These are phyloP conservation scores for Trachelus troglodyta DNA, from an alignment of 2,888 invertebrate genomes.

Conservation along the genomic window DNA sequence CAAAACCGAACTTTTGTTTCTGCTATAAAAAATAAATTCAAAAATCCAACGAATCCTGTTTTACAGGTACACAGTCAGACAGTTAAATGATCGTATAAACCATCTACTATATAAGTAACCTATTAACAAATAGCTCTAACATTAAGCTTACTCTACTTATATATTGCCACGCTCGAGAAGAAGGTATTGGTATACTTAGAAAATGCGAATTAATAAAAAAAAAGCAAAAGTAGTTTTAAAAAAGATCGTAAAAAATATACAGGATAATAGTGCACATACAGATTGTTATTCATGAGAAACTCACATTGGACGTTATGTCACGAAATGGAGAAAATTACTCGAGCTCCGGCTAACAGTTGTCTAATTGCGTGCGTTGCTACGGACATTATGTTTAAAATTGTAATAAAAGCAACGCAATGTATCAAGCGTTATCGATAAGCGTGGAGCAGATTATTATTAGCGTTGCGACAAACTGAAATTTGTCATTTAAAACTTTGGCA, in stretches of 20 bases:
- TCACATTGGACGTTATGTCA: neutral
- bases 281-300: neutral
- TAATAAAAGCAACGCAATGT: neutral
- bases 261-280: neutral
- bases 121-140: neutral
- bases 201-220: neutral
- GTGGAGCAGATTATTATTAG: neutral
- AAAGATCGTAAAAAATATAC: neutral
- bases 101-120: neutral
- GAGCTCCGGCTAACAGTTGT: neutral
- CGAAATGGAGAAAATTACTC: neutral
- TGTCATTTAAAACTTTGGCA: constrained; percentile 35
- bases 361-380: neutral
- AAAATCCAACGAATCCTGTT: constrained; percentile 2
- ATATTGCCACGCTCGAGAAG: neutral
- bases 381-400: neutral
- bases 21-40: neutral
- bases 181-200: neutral
- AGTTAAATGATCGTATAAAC: neutral
- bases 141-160: neutral
- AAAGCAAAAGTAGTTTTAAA: neutral
- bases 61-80: neutral
- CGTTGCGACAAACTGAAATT: constrained; percentile 19
- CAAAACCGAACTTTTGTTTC: neutral
- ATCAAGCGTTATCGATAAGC: neutral